Evolutionary conservation across 2,888 invertebrate species (phyloP), one percentile per base, ranked within the genome.

Genomic region (Tridacna gigas): DNA sequence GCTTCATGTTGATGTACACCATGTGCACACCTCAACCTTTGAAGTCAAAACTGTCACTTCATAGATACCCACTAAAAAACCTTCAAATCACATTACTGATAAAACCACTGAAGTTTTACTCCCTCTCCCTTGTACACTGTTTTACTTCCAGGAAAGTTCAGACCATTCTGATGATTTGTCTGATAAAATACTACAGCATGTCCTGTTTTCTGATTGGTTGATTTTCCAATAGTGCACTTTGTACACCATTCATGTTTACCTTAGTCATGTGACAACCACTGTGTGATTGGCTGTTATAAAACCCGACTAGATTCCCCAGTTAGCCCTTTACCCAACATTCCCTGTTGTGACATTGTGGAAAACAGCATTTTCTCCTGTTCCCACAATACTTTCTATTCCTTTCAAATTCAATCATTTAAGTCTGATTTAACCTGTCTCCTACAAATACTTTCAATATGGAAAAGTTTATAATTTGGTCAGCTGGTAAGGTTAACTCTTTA

Each of bases 261-360:
- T 75, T 75, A 75, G 75, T 75, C 75, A 75, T 63, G 63, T 63
- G 75, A 63, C 63, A 37, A 63, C 63, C 63, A n/a, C 28, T 63
- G 45, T 63, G 47, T 75, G 61, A 75, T 75, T 75, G 75, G 75
- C 71, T 56, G 56, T 60, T 61, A 61, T 37, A 74, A 26, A 28
- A 61, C 22, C 20, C 12, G n/a, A 74, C 74, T 18, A 61, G 60
- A 60, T 71, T 51, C 71, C 71, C 71, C 47, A 71, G 18, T 71
- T 51, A 22, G 25, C 71, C 13, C 71, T 71, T 71, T 18, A 47
- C 51, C 25, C 65, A n/a, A n/a, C 65, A n/a, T 7, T 25, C 56
- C 9, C 13, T 13, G 22, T n/a, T 63, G 9, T 4, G 22, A n/a
- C 63, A 3, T 22, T 63, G 20, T 37, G 2, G 7, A 4, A 7